Base-by-base conservation (phyloP, 1,140 invertebrate genomes). In the Diorhabda sublineata region DNA sequence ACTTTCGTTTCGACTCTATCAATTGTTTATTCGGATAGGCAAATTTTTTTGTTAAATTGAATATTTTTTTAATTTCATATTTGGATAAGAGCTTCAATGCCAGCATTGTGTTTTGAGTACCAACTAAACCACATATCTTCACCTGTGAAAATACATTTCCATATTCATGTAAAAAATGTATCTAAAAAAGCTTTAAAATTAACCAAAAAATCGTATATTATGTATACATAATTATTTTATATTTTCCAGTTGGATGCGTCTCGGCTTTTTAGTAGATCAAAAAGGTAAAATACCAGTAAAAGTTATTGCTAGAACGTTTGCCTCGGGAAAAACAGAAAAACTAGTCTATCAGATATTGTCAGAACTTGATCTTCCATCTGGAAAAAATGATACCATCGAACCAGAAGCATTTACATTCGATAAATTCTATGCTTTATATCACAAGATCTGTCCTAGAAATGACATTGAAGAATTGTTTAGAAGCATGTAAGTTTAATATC, bases 391-490 rank as follows among this genome's bases (percentile, higher is more conserved):
- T 81, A 92, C 93, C 45, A 98, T 99, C 82, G 97, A 98, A 77
- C 92, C 91, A 61, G 89, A 89, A 64, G 91, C 94, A 68, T 99
- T 99, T 80, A 99, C 97, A 2, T 99, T 99, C 82, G 97, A 99
- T 71, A 98, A 98, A 80, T 99, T 99, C 83, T 98, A 98, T 84
- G 91, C 93, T 57, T 85, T 99, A 1, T 99, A 99, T 82, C 97
- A 99, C 82, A 99, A 98, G 85, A 98, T 99, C 75, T 99, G 98
- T 82, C 98, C 98, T 5, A 87, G 98, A 73, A 98, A 98, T 78
- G 98, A 99, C 81, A 99, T 99, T 74, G 97, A 99, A 82, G 97
- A 99, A 82, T 84, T 99, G 4, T 99, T 98, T 81, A 91, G 96
- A 81, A 92, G 93, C 61, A 92, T 99, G 97, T 99, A 86, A 91